Conservation (phyloP, 2,113 vertebrate species). For the cattle (Bos taurus) region DNA sequence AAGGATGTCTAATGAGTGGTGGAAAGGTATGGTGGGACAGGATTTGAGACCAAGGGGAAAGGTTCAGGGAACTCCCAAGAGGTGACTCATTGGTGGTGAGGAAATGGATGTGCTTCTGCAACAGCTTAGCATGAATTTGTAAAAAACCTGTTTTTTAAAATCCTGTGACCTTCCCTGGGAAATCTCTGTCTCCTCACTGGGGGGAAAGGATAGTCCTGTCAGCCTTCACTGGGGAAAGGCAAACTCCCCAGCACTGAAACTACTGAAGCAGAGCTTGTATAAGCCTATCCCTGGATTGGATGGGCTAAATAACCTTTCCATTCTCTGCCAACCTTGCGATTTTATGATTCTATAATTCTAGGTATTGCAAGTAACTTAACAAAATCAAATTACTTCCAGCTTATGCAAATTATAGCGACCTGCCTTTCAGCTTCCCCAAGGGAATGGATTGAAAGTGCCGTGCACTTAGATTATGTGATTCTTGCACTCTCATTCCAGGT, state of each 20-base stretch:
- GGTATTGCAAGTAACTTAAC: constrained; percentile 17
- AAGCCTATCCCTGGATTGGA: not conserved
- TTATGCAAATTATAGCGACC: constrained; percentile 12
- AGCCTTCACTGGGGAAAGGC: not conserved
- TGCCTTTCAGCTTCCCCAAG: not conserved
- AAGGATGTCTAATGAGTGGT: not conserved
- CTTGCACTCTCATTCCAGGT: not conserved
- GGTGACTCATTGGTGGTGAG: not conserved
- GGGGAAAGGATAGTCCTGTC: not conserved
- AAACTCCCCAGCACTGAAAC: not conserved
- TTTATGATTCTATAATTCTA: constrained; percentile 16
- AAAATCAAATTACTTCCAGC: constrained; percentile 46
- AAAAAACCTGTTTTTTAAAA: not conserved
- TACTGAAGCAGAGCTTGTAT: not conserved
- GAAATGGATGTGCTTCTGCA: not conserved
- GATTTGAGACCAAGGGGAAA: not conserved
- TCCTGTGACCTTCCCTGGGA: not conserved
- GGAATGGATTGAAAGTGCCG: constrained; percentile 7
- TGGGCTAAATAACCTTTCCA: not conserved
- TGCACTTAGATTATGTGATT: not conserved
- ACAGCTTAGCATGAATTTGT: not conserved
- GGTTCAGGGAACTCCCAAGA: not conserved
- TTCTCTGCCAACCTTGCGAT: constrained; percentile 15
- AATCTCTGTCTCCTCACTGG: not conserved
- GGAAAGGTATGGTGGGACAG: not conserved